Base-by-base conservation (phyloP, 1,140 invertebrate species). In the Drosophila chauvacae region DNA sequence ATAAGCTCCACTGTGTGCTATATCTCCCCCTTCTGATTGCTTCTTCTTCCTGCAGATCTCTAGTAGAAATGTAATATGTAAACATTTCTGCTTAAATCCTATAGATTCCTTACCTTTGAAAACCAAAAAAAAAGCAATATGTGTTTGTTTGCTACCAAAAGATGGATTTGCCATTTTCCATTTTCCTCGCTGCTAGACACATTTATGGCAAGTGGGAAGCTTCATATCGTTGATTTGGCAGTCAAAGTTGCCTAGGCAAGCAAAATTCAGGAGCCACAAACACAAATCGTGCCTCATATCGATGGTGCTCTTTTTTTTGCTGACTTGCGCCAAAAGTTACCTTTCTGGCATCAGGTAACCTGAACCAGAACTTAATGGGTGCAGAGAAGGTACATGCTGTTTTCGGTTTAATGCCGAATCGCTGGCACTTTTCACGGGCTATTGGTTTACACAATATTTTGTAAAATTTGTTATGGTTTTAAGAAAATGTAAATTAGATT, bases 231-330 rank as follows among this genome's bases (percentile, higher is more conserved):
- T 72, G 66, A 72, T 72, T 51, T 72, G 66, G 66, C 66, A 72
- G 44, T 42, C 55, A 72, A 72, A 72, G 68, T 61, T 68, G 74
- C 57, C 48, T 61, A 56, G 62, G 16, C 51, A 59, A 61, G 74
- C 74, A 77, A 55, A 77, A 68, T 20, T 42, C 16, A 39, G 48
- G 23, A 57, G 60, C 42, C 20, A 45, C 35, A 35, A 71, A 71
- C 69, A 57, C 57, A 77, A 79, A 76, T 82, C 70, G 62, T 83
- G 65, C 60, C 62, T 79, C 70, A 79, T 69, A 62, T 85, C 45
- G 56, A 80, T 60, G 55, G 26, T 44, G 50, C 18, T 51, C 11
- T 33, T 75, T 78, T 80, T 82, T 82, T 55, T 33, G 57, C 59
- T 74, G 47, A 56, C 63, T 77, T 68, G 9, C 30, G 60, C 77